phyloP scores from a whole-genome alignment of 2,888 invertebrate species.

The Neoscelio sp. region DNA sequence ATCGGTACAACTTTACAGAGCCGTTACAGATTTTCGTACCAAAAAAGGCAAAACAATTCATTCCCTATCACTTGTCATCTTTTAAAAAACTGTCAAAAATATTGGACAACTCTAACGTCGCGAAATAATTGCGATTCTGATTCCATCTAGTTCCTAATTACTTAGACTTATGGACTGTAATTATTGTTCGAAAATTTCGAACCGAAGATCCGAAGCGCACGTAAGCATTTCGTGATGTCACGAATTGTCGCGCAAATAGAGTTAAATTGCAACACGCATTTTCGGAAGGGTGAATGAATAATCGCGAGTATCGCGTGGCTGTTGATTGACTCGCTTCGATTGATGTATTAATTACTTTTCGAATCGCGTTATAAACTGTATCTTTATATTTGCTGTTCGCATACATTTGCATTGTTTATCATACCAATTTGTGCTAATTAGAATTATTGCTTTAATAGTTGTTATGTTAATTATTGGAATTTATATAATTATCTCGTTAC shows the following conservation, averaged over 20 bases:
- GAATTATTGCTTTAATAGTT: conserved; percentile 12
- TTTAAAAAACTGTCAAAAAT: too few relatives aligned
- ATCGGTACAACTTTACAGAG: too few relatives aligned
- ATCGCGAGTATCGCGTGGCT: conserved; percentile 25
- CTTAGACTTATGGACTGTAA: conserved; percentile 43
- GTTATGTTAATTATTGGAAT: conserved; percentile 22
- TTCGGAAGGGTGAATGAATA: conserved; percentile 6
- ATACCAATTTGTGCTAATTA: neutral
- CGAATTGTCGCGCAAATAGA: conserved; percentile 16
- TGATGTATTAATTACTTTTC: conserved; percentile 47
- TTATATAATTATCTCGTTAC: conserved; percentile 17
- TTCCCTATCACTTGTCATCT: too few relatives aligned
- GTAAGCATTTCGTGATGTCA: conserved; percentile 11
- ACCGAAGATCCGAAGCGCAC: conserved; percentile 15
- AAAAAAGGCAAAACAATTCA: too few relatives aligned
- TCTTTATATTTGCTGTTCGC: conserved; percentile 8
- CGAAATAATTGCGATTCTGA: conserved; percentile 30
- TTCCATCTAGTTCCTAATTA: conserved; percentile 70
- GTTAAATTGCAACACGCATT: conserved; percentile 3
- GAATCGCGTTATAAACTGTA: neutral
- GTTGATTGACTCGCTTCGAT: conserved; percentile 35
- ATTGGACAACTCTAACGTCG: too few relatives aligned
- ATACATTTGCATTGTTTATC: conserved; percentile 27
- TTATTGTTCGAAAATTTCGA: conserved; percentile 59
- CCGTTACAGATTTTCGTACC: too few relatives aligned